Evolutionary conservation across 2,113 vertebrate species (phyloP), one percentile per base, ranked within the genome.

Genomic region (Psilopsiagon aurifrons): DNA sequence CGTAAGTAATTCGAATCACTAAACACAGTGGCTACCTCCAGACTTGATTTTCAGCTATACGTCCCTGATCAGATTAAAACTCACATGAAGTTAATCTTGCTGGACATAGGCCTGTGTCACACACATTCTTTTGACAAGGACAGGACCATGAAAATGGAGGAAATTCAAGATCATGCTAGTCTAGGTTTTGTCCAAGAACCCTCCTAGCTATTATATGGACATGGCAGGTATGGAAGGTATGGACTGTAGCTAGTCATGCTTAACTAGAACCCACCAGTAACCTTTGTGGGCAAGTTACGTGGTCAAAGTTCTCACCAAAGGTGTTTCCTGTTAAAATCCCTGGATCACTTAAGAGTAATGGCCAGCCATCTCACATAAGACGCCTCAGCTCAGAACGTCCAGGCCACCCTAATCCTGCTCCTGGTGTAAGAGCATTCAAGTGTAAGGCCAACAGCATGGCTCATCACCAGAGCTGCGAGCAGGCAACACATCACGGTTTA

Each of bases 1-100:
- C 43, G 4, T 47, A 86, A 90, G 52, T 67, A 83, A 93, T 89
- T 63, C 67, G 74, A 96, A 73, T 86, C 83, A 60, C 76, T 86
- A 60, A 94, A 86, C 76, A 84, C 54, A 76, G 73, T 8, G 3
- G 55, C 68, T 91, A 94, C 62, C 51, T 78, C 83, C 63, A 92
- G 78, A 80, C 35, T 83, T 11, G 6, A 39, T 84, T 91, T 89
- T 89, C 57, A 79, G 81, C 24, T 31, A 24, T 73, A 92, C 91
- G 75, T 71, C 31, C 18, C 44, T 37, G 7, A 60, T 55, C 60
- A 89, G 60, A 84, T 39, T 84, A n/a, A 63, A 94, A 71, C 23
- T 75, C 51, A 67, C n/a, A 70, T 13, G 5, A 83, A 51, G 29
- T 47, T 74, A 67, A 49, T n/a, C 39, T 16, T 59, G 41, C 43